These are phyloP conservation scores for Siphlonurus alternatus DNA, from an alignment of 2,888 invertebrate genomes.

Conservation along the genomic window DNA sequence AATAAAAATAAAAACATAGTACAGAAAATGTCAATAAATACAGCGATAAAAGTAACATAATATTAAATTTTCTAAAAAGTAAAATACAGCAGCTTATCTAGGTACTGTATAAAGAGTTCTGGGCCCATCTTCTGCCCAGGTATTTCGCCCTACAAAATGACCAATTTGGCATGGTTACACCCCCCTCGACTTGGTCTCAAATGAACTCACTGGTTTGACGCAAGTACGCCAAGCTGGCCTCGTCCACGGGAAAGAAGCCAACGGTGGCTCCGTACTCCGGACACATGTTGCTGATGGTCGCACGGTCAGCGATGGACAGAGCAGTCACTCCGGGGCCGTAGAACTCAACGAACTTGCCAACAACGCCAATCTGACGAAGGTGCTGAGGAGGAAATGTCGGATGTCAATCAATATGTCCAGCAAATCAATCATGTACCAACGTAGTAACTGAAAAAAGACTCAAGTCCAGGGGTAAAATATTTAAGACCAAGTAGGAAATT, in stretches of 20 bases:
- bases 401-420: background rate
- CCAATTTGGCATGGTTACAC: too few relatives aligned
- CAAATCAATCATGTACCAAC: background rate
- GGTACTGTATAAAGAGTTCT: too few relatives aligned
- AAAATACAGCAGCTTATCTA: too few relatives aligned
- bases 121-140: too few relatives aligned
- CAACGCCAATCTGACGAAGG: slow-evolving; percentile 83
- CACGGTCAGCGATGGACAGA: slow-evolving; percentile 88
- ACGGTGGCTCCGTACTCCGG: slow-evolving; percentile 96
- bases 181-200: too few relatives aligned
- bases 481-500: too few relatives aligned
- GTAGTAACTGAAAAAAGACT: background rate
- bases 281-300: slow-evolving; percentile 98
- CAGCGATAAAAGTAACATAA: too few relatives aligned
- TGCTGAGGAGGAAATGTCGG: slow-evolving; percentile 39
- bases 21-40: too few relatives aligned
- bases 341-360: slow-evolving; percentile 98
- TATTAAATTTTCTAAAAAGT: too few relatives aligned
- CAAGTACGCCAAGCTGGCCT: slow-evolving; percentile 62
- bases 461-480: background rate
- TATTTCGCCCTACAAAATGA: too few relatives aligned
- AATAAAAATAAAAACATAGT: too few relatives aligned
- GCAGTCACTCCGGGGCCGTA: slow-evolving; percentile 85
- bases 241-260: slow-evolving; percentile 87
- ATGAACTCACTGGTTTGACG: slow-evolving; percentile 62